These are phyloP conservation scores for Graphium colonna DNA, from an alignment of 2,888 invertebrate species.

Conservation along the genomic window DNA sequence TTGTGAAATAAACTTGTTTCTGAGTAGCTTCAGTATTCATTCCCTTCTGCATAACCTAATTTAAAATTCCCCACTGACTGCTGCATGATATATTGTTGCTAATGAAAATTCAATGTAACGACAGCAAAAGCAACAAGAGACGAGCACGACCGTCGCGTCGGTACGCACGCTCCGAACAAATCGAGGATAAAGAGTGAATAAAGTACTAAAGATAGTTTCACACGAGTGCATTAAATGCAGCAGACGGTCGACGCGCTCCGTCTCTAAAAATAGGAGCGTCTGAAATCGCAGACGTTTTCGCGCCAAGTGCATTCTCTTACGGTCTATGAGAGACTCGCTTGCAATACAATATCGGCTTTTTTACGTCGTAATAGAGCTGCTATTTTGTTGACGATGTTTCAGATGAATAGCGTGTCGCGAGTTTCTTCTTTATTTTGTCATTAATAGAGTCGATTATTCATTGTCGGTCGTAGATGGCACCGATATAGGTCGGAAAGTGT, in stretches of 20 bases:
- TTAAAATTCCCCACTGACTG: no score
- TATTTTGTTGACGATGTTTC: conserved; percentile 23
- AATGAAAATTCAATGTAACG: no score
- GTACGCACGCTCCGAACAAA: no score
- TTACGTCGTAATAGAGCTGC: conserved; percentile 40
- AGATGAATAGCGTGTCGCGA: conserved; percentile 5
- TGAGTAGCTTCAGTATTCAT: no score
- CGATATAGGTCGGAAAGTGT: conserved; percentile 68
- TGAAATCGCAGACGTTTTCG: conserved; percentile 66
- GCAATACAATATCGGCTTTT: conserved; percentile 3
- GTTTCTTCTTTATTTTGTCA: conserved; percentile 22
- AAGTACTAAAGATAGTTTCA: conserved; percentile 17
- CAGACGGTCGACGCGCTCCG: conserved; percentile 37
- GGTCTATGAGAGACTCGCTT: conserved; percentile 30
- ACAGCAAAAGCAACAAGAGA: background rate
- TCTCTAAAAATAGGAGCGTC: conserved; percentile 72
- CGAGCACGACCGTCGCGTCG: no score
- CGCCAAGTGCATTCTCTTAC: conserved; percentile 36
- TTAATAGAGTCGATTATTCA: background rate
- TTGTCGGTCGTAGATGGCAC: conserved; percentile 11
- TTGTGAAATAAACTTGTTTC: no score
- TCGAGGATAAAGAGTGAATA: conserved; percentile 7
- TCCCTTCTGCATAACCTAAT: no score
- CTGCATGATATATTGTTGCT: no score
- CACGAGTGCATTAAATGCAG: conserved; percentile 44